phyloP scores from a whole-genome alignment of 64 coral and sea anemone genomes.

The Hydrozoanthus tunicans region DNA sequence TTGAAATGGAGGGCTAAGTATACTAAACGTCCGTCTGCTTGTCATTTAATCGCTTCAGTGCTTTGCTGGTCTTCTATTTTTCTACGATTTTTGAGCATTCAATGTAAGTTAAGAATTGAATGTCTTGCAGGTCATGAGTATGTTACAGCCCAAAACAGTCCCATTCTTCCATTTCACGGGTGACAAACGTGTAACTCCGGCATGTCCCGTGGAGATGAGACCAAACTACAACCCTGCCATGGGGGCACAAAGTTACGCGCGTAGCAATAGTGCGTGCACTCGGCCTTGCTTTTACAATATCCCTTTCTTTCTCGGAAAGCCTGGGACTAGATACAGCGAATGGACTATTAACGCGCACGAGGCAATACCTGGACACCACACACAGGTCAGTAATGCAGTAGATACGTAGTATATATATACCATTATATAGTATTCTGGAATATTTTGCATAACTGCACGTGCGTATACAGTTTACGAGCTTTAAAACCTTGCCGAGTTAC shows the following conservation, averaged over 20 bases:
- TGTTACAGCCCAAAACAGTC: slow-evolving; percentile 66
- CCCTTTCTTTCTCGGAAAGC: slow-evolving; percentile 71
- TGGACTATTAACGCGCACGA: slow-evolving; percentile 78
- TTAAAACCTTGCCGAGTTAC: too few species aligned
- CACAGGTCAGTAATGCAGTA: slow-evolving; percentile 37
- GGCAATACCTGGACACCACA: slow-evolving; percentile 78
- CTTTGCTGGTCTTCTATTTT: too few species aligned
- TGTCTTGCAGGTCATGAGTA: slow-evolving; percentile 59
- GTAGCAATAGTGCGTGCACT: slow-evolving; percentile 46
- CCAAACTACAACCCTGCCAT: slow-evolving; percentile 64
- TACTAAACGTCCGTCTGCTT: too few species aligned
- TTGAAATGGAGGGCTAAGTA: too few species aligned
- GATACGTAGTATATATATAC: too few species aligned
- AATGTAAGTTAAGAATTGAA: too few species aligned
- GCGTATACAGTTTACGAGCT: too few species aligned
- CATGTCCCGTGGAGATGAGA: slow-evolving; percentile 61
- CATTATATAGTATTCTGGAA: too few species aligned
- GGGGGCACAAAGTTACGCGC: slow-evolving; percentile 56
- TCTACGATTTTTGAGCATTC: too few species aligned
- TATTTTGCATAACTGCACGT: too few species aligned
- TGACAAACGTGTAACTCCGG: slow-evolving; percentile 58
- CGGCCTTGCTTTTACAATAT: slow-evolving; percentile 49
- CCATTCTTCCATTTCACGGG: slow-evolving; percentile 75
- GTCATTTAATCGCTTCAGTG: too few species aligned
- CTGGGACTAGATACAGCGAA: slow-evolving; percentile 66